phyloP scores from a whole-genome alignment of 2,888 invertebrate species.

The Eupeodes latifasciatus region DNA sequence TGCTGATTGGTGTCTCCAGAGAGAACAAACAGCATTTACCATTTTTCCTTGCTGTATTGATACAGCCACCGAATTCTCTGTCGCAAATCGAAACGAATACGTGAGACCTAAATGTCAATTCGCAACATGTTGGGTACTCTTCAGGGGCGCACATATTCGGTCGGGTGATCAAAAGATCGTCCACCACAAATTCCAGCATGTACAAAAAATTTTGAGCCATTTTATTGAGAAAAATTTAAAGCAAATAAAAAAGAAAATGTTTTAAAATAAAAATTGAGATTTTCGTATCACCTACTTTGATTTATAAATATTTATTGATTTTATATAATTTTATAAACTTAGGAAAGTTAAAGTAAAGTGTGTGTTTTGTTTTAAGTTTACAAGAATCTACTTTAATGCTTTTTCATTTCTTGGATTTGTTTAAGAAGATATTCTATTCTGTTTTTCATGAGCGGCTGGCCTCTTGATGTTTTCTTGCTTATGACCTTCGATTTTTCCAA shows the following conservation, averaged over 20 bases:
- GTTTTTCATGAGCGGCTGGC: constrained; percentile 94
- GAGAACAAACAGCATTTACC: constrained; percentile 83
- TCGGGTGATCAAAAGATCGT: constrained; percentile 81
- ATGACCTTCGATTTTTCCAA: constrained; percentile 89
- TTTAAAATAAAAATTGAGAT: constrained; percentile 38
- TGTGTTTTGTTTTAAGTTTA: neutral
- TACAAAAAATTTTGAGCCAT: constrained; percentile 82
- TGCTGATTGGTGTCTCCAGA: constrained; percentile 80
- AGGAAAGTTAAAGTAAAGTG: constrained; percentile 6
- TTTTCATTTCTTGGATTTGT: constrained; percentile 87
- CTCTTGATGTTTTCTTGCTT: constrained; percentile 91
- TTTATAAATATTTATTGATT: constrained; percentile 44
- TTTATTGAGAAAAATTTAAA: constrained; percentile 43
- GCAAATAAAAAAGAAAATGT: neutral
- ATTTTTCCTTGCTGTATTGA: constrained; percentile 79
- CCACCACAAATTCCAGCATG: constrained; percentile 83
- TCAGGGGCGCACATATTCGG: constrained; percentile 83
- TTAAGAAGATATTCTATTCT: constrained; percentile 91
- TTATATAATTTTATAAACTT: constrained; percentile 11
- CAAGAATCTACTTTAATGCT: constrained; percentile 21
- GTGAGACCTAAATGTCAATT: constrained; percentile 82
- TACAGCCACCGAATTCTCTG: constrained; percentile 81
- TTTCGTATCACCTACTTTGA: constrained; percentile 33
- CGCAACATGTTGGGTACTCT: constrained; percentile 83
- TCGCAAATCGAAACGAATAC: constrained; percentile 82